These are phyloP conservation scores for Pelecanoides urinatrix DNA, from an alignment of 2,113 vertebrate species.

Conservation along the genomic window DNA sequence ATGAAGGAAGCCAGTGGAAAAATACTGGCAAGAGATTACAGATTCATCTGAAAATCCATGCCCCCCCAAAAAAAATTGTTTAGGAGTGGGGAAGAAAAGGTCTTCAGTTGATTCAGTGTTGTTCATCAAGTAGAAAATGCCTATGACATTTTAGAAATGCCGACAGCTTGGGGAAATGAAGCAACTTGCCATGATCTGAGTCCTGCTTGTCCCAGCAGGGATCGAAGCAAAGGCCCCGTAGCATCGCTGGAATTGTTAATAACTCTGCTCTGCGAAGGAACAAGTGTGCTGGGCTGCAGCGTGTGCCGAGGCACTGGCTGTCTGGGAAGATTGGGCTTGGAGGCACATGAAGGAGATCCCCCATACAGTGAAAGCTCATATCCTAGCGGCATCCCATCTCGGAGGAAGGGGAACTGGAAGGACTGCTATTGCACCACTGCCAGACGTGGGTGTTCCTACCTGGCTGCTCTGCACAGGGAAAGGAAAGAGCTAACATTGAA, in stretches of 20 bases:
- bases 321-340: background rate
- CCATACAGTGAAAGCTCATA: background rate
- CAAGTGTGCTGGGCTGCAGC: background rate
- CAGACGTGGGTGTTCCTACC: background rate
- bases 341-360: background rate
- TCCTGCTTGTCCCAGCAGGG: background rate
- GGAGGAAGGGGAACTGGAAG: background rate
- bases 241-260: background rate
- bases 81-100: background rate
- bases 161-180: background rate
- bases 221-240: background rate
- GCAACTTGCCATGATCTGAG: background rate
- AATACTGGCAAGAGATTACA: background rate
- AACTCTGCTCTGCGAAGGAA: background rate
- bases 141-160: conserved; percentile 53
- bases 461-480: background rate
- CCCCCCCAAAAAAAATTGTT: background rate
- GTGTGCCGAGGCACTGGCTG: background rate
- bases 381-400: background rate
- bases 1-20: background rate
- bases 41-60: background rate
- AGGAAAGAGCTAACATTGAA: background rate
- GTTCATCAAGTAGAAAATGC: background rate
- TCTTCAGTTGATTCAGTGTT: background rate
- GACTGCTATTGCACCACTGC: background rate